A percentile compares a stretch with the other conserved stretches of the same genome.
phyloP scores from a whole-genome alignment of 1,140 invertebrate species.

The Cherax quadricarinatus region DNA sequence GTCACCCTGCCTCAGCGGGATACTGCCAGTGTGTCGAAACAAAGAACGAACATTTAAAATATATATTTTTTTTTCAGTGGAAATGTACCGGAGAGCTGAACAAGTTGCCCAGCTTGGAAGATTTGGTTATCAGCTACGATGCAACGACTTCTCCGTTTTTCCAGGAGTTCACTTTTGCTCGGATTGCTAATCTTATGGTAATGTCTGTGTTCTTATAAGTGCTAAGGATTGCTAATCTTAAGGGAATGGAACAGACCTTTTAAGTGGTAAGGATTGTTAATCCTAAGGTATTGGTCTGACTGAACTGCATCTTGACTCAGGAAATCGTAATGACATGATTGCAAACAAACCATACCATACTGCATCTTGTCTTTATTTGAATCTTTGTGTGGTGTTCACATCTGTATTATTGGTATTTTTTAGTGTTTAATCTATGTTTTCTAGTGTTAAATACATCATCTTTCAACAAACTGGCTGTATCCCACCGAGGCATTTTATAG shows the following conservation, averaged over 20 bases:
- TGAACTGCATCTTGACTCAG: not conserved
- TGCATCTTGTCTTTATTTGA: not conserved
- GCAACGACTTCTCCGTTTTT: slow-evolving; percentile 21
- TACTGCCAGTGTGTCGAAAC: too few relatives aligned
- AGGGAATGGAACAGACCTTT: not conserved
- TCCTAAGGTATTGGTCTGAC: not conserved
- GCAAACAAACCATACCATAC: not conserved
- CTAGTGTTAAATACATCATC: too few relatives aligned
- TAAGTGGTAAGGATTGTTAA: slow-evolving; percentile 7
- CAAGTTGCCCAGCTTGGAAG: slow-evolving; percentile 30
- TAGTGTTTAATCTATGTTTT: too few relatives aligned
- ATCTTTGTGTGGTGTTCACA: not conserved
- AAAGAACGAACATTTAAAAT: too few relatives aligned
- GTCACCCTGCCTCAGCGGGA: too few relatives aligned
- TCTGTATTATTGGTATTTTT: not conserved
- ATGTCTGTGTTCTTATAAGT: not conserved
- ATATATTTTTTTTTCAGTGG: slow-evolving; percentile 16
- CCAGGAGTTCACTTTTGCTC: slow-evolving; percentile 53
- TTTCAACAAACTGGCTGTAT: too few relatives aligned
- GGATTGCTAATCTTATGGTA: slow-evolving; percentile 42
- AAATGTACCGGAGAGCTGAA: slow-evolving; percentile 43
- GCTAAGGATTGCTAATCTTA: slow-evolving; percentile 25
- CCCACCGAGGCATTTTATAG: too few relatives aligned
- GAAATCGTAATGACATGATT: too few relatives aligned
- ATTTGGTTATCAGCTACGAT: slow-evolving; percentile 45